Percentiles rank a stretch among this genome's conserved stretches.
Evolutionary conservation across 2,888 invertebrate species (phyloP).

Genomic region (Beris chalybata): DNA sequence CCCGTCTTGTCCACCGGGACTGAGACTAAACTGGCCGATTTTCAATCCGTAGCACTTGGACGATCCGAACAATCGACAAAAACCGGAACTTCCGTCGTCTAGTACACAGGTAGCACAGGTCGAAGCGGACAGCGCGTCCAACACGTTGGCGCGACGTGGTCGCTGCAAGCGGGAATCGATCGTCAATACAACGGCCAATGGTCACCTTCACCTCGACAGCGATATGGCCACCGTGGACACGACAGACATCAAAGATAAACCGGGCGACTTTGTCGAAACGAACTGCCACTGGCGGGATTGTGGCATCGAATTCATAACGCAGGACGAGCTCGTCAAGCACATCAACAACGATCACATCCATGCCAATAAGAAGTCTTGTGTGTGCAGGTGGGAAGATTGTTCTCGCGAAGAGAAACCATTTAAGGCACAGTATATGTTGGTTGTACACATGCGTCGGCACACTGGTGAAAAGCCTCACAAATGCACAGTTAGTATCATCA

Average conservation of each 20-base stretch:
- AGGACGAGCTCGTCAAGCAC: constrained; percentile 92
- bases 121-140: constrained; percentile 56
- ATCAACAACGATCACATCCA: constrained; percentile 97
- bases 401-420: constrained; percentile 96
- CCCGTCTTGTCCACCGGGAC: background rate
- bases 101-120: constrained; percentile 50
- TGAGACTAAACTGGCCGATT: background rate
- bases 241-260: constrained; percentile 79
- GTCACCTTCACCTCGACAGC: constrained; percentile 57
- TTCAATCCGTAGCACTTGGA: constrained; percentile 1
- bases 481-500: constrained; percentile 80
- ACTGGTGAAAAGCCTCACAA: constrained; percentile 99
- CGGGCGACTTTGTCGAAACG: constrained; percentile 94
- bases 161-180: constrained; percentile 15
- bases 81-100: constrained; percentile 51
- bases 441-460: constrained; percentile 94
- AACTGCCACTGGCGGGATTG: constrained; percentile 98
- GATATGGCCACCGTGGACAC: constrained; percentile 59
- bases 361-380: constrained; percentile 93
- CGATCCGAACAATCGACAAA: constrained; percentile 33
- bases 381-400: constrained; percentile 96
- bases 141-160: constrained; percentile 40
- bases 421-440: constrained; percentile 99
- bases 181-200: constrained; percentile 40
- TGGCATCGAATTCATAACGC: constrained; percentile 86